phyloP scores from a whole-genome alignment of 2,888 invertebrate species.

The Scrobipalpa costella region DNA sequence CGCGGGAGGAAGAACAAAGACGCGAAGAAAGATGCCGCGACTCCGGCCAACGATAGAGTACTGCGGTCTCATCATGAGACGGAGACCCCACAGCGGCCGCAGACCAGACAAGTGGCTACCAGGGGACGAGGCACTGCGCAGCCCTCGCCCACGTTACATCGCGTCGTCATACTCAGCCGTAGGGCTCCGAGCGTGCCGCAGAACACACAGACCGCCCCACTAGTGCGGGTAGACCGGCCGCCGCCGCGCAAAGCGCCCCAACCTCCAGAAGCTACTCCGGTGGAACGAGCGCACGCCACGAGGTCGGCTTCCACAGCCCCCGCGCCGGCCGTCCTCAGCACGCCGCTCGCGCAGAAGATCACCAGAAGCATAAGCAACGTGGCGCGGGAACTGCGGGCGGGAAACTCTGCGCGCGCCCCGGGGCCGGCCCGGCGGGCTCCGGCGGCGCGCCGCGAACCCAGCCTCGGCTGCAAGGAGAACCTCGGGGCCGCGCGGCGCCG shows the following conservation, averaged over 20 bases:
- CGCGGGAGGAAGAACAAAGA: constrained; percentile 56
- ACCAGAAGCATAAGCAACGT: constrained; percentile 35
- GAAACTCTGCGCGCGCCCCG: constrained; percentile 72
- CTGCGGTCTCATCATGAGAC: constrained; percentile 68
- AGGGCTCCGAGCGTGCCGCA: constrained; percentile 29
- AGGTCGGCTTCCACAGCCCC: constrained; percentile 37
- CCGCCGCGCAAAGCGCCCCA: not conserved
- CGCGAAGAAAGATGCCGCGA: constrained; percentile 42
- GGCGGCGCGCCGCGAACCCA: constrained; percentile 44
- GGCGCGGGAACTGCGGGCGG: constrained; percentile 54
- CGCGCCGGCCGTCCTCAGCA: constrained; percentile 31
- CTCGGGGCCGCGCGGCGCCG: constrained; percentile 60
- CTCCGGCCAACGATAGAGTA: constrained; percentile 59
- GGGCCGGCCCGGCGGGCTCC: constrained; percentile 64
- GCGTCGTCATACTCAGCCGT: constrained; percentile 30
- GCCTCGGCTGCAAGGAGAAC: constrained; percentile 73
- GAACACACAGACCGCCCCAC: not conserved
- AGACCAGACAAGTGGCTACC: constrained; percentile 22
- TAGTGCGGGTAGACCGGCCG: not conserved
- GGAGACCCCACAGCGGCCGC: constrained; percentile 40
- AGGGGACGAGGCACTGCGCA: constrained; percentile 33
- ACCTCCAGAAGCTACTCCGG: constrained; percentile 1
- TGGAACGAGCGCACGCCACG: constrained; percentile 33
- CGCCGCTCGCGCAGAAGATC: constrained; percentile 32
- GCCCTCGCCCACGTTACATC: constrained; percentile 32